These are phyloP conservation scores for Quiscalus mexicanus DNA, from an alignment of 2,113 vertebrate species.

Conservation along the genomic window DNA sequence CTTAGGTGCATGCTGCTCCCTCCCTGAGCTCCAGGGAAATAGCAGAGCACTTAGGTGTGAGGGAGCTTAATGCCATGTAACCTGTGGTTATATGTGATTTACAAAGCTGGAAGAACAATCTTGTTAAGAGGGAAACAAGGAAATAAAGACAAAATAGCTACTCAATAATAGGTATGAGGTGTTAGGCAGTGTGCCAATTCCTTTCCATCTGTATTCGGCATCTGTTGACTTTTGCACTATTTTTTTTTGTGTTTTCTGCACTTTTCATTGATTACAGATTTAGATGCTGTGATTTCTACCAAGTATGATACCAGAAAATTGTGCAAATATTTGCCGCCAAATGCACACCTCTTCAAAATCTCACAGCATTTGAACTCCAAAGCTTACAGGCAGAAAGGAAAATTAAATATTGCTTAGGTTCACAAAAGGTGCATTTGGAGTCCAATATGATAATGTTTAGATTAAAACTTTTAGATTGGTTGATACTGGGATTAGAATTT, in stretches of 20 bases:
- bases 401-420: neutral
- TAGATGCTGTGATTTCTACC: neutral
- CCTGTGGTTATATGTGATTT: neutral
- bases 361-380: neutral
- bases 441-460: neutral
- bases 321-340: slow-evolving; percentile 2
- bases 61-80: neutral
- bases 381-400: neutral
- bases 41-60: neutral
- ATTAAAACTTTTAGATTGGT: neutral
- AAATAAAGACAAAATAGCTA: slow-evolving; percentile 41
- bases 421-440: neutral
- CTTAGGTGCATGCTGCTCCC: neutral
- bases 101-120: slow-evolving; percentile 4
- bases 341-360: neutral
- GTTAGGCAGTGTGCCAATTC: neutral
- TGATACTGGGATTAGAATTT: neutral
- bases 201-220: slow-evolving; percentile 11
- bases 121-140: slow-evolving; percentile 31
- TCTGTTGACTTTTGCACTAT: slow-evolving; percentile 30
- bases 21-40: neutral
- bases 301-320: neutral
- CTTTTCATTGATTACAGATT: slow-evolving; percentile 27
- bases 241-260: neutral
- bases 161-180: slow-evolving; percentile 18